Base-by-base conservation (phyloP, 2,797 vertebrate species). In the Huso huso region DNA sequence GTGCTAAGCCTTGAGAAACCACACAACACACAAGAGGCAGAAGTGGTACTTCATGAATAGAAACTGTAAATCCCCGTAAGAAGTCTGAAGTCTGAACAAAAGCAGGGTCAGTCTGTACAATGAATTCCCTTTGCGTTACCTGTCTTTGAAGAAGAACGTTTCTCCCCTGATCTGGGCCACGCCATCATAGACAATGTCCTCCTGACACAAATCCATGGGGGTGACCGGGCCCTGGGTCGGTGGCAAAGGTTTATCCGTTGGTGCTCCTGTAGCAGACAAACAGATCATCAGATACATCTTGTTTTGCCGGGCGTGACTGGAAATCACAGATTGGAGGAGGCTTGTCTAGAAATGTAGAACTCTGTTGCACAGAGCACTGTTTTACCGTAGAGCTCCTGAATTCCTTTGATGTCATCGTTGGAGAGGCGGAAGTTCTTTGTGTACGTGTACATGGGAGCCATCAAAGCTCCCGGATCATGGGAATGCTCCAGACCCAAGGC, bases 401-500 rank as follows among this genome's bases (percentile, higher is more conserved):
- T 99, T 71, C 97, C 97, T 75, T 78, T 88, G 73, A 98, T 78
- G 71, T 99, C 97, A 10, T 99, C 97, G 0, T 95, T 82, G 59
- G 97, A 93, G 61, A 99, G 92, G 50, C 91, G 86, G 52, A 99
- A 96, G 79, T 95, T 88, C 84, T 95, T 99, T 48, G 89, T 95
- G 76, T 82, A 99, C 68, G 96, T 98, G 78, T 99, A 99, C 75
- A 96, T 89, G 0, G 97, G 97, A 3, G 94, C 94, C 97, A 99
- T 99, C 64, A 99, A 77, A 49, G 97, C 95, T 7, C 94, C 95
- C 0, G 94, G 92, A 73, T 99, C 96, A 77, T 98, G 87, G 0
- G 97, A 99, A 78, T 99, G 97, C 76, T 99, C 97, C 73, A 99
- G 77, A 52, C 97, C 97, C 81, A 99, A 89, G 0, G 97, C 97